Evolutionary conservation across 2,113 vertebrate species (phyloP).

Genomic region (Aspidoscelis tigris): DNA sequence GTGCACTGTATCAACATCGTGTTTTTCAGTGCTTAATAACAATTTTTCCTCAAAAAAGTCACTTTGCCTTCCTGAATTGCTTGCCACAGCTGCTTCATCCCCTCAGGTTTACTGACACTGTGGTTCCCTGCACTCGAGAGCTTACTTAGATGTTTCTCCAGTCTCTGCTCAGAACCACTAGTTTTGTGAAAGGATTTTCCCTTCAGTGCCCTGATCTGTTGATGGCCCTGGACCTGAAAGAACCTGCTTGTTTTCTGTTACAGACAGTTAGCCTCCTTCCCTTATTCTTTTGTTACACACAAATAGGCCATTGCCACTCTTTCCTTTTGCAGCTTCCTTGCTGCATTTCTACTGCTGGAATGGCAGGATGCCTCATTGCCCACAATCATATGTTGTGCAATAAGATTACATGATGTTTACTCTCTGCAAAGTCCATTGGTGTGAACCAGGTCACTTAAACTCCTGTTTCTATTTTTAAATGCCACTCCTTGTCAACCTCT

Average conservation of each 20-base stretch:
- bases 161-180: not conserved
- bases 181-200: slow-evolving; percentile 34
- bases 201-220: slow-evolving; percentile 40
- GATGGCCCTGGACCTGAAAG: slow-evolving; percentile 38
- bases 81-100: slow-evolving; percentile 38
- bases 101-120: slow-evolving; percentile 34
- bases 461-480: slow-evolving; percentile 66
- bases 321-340: slow-evolving; percentile 29
- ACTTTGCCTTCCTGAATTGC: slow-evolving; percentile 3
- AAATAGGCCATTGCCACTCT: accelerated
- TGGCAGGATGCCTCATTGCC: slow-evolving; percentile 24
- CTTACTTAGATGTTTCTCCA: slow-evolving; percentile 35
- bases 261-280: slow-evolving; percentile 22
- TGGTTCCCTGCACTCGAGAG: slow-evolving; percentile 34
- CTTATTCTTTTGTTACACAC: slow-evolving; percentile 14
- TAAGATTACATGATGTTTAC: slow-evolving; percentile 54
- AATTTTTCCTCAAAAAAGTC: slow-evolving; percentile 19
- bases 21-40: slow-evolving; percentile 15
- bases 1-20: not conserved
- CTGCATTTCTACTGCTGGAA: accelerated
- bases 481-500: slow-evolving; percentile 60
- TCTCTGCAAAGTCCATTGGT: slow-evolving; percentile 62
- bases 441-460: slow-evolving; percentile 42
- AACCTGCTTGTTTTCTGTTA: slow-evolving; percentile 44
- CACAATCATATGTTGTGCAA: slow-evolving; percentile 58